A percentile compares a stretch with the other conserved stretches of the same genome.
These are phyloP conservation scores for Fragum fragum DNA, from an alignment of 2,888 invertebrate genomes.

Conservation along the genomic window DNA sequence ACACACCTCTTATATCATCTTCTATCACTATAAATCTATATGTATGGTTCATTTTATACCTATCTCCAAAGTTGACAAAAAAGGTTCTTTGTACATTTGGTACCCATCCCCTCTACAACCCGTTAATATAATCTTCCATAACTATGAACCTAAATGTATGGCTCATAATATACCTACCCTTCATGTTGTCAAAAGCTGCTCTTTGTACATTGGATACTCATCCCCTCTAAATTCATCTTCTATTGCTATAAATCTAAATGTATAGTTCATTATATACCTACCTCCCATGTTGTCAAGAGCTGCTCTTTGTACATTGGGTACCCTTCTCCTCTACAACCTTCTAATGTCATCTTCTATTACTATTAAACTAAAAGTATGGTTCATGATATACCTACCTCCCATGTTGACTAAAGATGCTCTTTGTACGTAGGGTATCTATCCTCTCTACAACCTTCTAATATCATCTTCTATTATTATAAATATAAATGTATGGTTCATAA, in stretches of 20 bases:
- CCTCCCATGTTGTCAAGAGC: slow-evolving; percentile 87
- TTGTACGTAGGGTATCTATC: slow-evolving; percentile 95
- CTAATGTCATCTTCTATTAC: too few relatives aligned
- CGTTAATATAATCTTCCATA: slow-evolving; percentile 92
- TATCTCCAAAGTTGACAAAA: slow-evolving; percentile 86
- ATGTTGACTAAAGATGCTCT: slow-evolving; percentile 88
- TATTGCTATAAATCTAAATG: too few relatives aligned
- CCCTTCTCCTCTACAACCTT: too few relatives aligned
- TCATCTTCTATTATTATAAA: too few relatives aligned
- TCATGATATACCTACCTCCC: slow-evolving; percentile 85
- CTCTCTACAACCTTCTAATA: too few relatives aligned
- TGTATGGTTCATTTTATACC: slow-evolving; percentile 90
- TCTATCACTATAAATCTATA: slow-evolving; percentile 91
- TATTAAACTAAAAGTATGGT: too few relatives aligned
- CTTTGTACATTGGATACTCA: slow-evolving; percentile 95
- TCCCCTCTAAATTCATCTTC: too few relatives aligned
- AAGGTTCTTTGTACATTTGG: slow-evolving; percentile 93
- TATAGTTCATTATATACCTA: too few relatives aligned
- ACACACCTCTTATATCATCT: slow-evolving; percentile 94
- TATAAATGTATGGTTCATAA: too few relatives aligned
- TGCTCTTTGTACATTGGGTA: slow-evolving; percentile 93
- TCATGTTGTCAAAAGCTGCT: slow-evolving; percentile 87
- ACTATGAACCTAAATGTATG: slow-evolving; percentile 93
- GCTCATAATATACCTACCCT: slow-evolving; percentile 84
- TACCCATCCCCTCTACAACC: slow-evolving; percentile 96